Evolutionary conservation across 2,113 vertebrate genomes (phyloP).

Genomic region (Polypterus senegalus): DNA sequence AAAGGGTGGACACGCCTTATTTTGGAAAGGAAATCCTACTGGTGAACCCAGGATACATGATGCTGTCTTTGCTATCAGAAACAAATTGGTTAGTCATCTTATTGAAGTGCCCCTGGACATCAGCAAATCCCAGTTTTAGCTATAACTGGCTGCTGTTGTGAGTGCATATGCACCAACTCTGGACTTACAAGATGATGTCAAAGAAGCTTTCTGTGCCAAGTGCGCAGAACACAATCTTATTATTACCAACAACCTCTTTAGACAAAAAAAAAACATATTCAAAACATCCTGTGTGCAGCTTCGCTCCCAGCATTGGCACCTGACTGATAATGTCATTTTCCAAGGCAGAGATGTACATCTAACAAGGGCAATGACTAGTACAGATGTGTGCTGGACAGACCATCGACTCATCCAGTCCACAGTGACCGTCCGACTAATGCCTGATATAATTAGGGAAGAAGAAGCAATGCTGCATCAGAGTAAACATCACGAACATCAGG

Average conservation of each 20-base stretch:
- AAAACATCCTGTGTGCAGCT: conserved; percentile 1
- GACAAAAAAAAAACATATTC: background rate
- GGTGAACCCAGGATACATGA: background rate
- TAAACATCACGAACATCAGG: background rate
- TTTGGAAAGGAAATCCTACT: no score
- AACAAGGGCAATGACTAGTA: conserved; percentile 6
- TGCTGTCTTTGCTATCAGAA: background rate
- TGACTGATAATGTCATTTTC: background rate
- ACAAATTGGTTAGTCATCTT: conserved; percentile 5
- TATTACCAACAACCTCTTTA: conserved; percentile 7
- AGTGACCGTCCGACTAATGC: conserved; percentile 4
- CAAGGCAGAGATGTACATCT: background rate
- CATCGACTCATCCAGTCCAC: conserved; percentile 1
- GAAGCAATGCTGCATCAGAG: background rate
- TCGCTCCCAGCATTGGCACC: background rate
- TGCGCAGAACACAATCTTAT: background rate
- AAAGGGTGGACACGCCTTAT: background rate
- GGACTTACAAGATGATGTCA: conserved; percentile 6
- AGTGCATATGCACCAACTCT: conserved; percentile 11
- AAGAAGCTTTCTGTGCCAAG: conserved; percentile 10
- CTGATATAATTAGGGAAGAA: background rate
- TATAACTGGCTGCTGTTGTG: conserved; percentile 8
- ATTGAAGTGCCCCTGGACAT: conserved; percentile 9
- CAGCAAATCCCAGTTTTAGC: background rate
- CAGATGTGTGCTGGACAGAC: conserved; percentile 8